Evolutionary conservation across 2,888 invertebrate genomes (phyloP), one percentile per base, ranked within the genome.

Genomic region (Sminthurides aquaticus): DNA sequence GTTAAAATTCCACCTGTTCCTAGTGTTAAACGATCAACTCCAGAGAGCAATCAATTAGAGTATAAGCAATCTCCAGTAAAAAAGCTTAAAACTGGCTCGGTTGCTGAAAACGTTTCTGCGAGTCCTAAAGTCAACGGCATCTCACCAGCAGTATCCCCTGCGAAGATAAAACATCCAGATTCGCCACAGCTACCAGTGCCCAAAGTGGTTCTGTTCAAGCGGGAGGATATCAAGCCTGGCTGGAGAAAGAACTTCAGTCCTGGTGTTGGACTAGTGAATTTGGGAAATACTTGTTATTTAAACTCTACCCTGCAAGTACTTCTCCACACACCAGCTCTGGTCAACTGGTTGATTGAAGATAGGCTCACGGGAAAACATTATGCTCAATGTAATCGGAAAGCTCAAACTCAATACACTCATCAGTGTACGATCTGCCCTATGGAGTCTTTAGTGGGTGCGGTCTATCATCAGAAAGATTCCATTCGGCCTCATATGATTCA

Each of bases 261-360:
- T 18, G 95, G 96, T 26, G 86, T 90, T 62, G 97, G 97, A 49
- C 88, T 97, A 85, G 85, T 87, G 75, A 98, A 97, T 82, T 86
- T 93, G 78, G 96, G 96, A 68, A 97, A 97, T 80, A 95, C 96
- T n/a, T 97, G 97, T 80, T 97, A 97, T 80, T 82, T 97, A 74
- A 97, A 97, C 80, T 92, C 96, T 11, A 92, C 91, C 1, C 82
- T 98, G 49, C 97, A 81, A 83, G 91, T 96, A 71, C 79, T 92
- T 64, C 88, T 90, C 80, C 89, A 95, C 83, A 87, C 90, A 75
- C 92, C 93, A 62, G 87, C 92, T 8, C 84, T 93, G 76, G 90
- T 89, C 54, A 92, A 92, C 78, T 93, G 92, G 92, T 81, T 93
- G 2, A 20, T 22, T 52, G 87, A 86, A 48, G 91, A 91, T 27